A percentile compares a stretch with the other conserved stretches of the same genome.
These are phyloP conservation scores for Chorisops tibialis DNA, from an alignment of 2,888 invertebrate species.

Conservation along the genomic window DNA sequence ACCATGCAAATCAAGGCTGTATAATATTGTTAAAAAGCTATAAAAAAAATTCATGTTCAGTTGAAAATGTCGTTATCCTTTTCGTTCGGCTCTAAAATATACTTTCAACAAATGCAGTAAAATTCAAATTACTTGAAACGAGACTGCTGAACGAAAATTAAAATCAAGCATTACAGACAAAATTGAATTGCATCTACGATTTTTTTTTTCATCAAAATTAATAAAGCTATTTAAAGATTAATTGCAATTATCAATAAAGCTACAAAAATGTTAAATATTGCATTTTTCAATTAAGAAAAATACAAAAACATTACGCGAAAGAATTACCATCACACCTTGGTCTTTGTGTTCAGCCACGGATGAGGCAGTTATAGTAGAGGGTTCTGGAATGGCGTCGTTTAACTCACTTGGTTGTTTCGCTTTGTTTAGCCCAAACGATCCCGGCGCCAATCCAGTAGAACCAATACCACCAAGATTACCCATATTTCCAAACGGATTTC, in stretches of 20 bases:
- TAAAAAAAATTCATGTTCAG: no score
- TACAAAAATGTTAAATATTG: background rate
- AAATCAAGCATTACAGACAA: background rate
- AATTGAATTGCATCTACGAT: background rate
- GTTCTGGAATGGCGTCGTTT: slow-evolving; percentile 41
- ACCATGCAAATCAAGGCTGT: slow-evolving; percentile 2
- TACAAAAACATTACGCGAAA: slow-evolving; percentile 12
- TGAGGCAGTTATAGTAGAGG: slow-evolving; percentile 36
- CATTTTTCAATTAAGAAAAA: background rate
- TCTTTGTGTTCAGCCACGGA: slow-evolving; percentile 52
- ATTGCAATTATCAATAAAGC: background rate
- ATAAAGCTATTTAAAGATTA: background rate
- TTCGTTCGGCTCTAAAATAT: no score
- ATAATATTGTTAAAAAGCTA: no score
- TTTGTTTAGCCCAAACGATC: slow-evolving; percentile 50
- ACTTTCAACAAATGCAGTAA: no score
- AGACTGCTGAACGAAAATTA: background rate
- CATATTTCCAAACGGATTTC: slow-evolving; percentile 50
- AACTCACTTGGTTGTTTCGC: slow-evolving; percentile 67
- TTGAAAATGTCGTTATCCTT: background rate
- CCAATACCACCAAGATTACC: slow-evolving; percentile 52
- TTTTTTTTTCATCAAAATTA: no score
- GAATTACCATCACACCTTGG: slow-evolving; percentile 53
- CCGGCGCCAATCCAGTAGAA: slow-evolving; percentile 52
- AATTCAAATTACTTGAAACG: background rate